Evolutionary conservation across 2,797 vertebrate species (phyloP).

Genomic region (Thripadectes ignobilis): DNA sequence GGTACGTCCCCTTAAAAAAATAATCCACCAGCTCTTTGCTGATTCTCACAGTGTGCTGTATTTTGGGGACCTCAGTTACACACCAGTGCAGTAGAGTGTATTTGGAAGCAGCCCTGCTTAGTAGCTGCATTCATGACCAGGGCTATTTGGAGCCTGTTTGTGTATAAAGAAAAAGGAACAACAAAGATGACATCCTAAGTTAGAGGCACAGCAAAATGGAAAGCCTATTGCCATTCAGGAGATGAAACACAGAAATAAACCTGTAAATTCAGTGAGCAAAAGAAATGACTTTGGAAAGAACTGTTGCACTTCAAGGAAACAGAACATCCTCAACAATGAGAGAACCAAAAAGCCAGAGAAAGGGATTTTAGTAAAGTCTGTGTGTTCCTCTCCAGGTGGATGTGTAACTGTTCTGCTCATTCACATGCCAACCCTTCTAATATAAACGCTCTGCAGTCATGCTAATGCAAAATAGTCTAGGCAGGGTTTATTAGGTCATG

Average conservation of each 20-base stretch:
- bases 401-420: background rate
- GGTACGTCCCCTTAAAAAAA: background rate
- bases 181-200: background rate
- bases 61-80: background rate
- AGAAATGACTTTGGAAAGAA: background rate
- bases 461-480: background rate
- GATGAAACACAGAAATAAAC: background rate
- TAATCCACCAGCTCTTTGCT: background rate
- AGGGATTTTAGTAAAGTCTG: background rate
- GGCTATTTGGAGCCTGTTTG: background rate
- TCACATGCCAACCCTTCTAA: background rate
- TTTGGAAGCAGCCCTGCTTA: background rate
- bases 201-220: background rate
- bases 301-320: background rate
- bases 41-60: background rate
- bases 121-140: background rate
- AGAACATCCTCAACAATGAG: background rate
- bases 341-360: background rate
- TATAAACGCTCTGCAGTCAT: background rate
- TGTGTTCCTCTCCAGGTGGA: background rate
- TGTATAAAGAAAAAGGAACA: background rate
- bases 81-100: accelerated
- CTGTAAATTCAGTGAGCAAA: background rate
- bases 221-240: background rate
- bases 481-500: background rate